Evolutionary conservation across 2,888 invertebrate species (phyloP).

Genomic region (Dione juno): DNA sequence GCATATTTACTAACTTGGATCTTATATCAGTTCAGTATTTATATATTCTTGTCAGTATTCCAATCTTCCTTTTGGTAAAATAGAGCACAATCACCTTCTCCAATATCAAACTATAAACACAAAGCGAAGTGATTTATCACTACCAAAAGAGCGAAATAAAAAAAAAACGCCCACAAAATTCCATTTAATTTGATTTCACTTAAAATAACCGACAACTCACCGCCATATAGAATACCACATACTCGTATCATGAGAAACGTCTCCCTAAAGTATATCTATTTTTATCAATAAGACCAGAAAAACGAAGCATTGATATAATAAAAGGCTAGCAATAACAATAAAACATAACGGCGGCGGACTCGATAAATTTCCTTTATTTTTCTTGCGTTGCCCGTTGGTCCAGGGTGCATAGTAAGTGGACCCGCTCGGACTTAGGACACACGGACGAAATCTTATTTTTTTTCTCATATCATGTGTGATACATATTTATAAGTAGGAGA

Average conservation of each 20-base stretch:
- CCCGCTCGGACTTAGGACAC: constrained; percentile 12
- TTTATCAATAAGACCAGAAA: constrained; percentile 61
- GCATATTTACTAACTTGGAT: no score
- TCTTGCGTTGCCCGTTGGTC: constrained; percentile 57
- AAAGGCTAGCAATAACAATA: constrained; percentile 73
- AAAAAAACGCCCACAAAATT: not conserved
- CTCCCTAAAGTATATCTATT: constrained; percentile 52
- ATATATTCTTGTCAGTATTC: no score
- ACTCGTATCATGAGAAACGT: constrained; percentile 30
- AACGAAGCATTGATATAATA: constrained; percentile 65
- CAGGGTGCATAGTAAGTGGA: constrained; percentile 65
- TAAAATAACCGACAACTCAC: not conserved
- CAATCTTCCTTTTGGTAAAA: no score
- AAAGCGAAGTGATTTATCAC: no score
- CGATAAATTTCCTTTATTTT: constrained; percentile 69
- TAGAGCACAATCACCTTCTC: no score
- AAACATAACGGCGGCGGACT: constrained; percentile 68
- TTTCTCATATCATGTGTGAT: not conserved
- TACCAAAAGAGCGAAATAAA: no score
- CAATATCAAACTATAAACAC: no score
- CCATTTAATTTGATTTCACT: not conserved
- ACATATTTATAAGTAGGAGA: no score
- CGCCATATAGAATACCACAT: not conserved
- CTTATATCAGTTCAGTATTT: no score
- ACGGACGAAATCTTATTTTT: not conserved